Evolutionary conservation across 2,888 invertebrate genomes (phyloP).

Genomic region (Drosophila peninsularis): DNA sequence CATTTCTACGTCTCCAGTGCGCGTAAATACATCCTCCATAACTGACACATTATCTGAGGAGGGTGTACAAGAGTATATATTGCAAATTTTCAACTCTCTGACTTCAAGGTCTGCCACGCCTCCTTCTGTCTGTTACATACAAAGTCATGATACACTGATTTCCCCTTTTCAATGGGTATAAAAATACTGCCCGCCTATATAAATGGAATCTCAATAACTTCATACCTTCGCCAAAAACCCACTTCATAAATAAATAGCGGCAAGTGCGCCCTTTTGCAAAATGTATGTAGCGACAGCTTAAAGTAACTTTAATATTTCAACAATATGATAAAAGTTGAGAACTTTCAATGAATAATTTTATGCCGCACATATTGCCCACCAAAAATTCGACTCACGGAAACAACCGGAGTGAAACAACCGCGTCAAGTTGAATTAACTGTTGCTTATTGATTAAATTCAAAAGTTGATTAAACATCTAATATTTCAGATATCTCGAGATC

Average conservation of each 20-base stretch:
- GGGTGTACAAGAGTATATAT: too few species aligned
- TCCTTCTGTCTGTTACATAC: too few species aligned
- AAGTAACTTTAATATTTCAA: conserved; percentile 34
- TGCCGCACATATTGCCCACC: conserved; percentile 24
- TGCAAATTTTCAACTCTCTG: too few species aligned
- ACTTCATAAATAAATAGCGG: conserved; percentile 18
- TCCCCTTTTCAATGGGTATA: conserved; percentile 29
- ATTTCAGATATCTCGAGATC: too few species aligned
- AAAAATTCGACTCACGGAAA: conserved; percentile 35
- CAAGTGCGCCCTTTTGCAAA: conserved; percentile 39
- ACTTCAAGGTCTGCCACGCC: too few species aligned
- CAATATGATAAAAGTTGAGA: conserved; percentile 10
- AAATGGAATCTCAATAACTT: conserved; percentile 32
- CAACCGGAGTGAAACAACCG: too few species aligned
- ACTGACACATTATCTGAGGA: too few species aligned
- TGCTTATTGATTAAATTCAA: too few species aligned
- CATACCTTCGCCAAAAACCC: conserved; percentile 10
- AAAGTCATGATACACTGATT: conserved; percentile 17
- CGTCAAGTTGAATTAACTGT: too few species aligned
- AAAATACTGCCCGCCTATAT: conserved; percentile 29
- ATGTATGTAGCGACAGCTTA: conserved; percentile 22
- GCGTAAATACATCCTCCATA: too few species aligned
- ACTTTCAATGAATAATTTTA: conserved; percentile 41
- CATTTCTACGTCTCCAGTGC: too few species aligned
- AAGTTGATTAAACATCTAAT: too few species aligned